Base-by-base conservation (phyloP, 2,888 invertebrate genomes). In the Rhogogaster chlorosoma region DNA sequence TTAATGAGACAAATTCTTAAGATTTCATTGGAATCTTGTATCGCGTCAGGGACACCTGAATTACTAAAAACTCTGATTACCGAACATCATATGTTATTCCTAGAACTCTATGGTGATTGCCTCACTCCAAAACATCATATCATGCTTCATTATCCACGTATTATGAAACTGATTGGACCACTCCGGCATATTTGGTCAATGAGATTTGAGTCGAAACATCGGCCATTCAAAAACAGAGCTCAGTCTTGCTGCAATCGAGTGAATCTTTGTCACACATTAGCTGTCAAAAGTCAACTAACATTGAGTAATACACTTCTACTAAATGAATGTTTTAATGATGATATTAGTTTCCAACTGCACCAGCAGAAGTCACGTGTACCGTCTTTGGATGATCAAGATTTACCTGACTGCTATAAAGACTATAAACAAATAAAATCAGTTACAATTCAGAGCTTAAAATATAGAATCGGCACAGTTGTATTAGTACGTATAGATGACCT, bases 51-150 rank as follows among this genome's bases (percentile, higher is more conserved):
- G 67, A 67, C 67, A 32, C 32, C 67, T 29, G 67, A 67, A 32
- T 67, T 32, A 67, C 67, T 67, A 12, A 15, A 67, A 32, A 67
- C 67, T 67, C 42, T 88, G 29, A 87, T 88, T 49, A 22, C 73
- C 12, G 86, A 87, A 73, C 87, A 88, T 67, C 85, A 88, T 80
- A 67, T n/a, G 29, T 53, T 87, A 64, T 86, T 86, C 61, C 57
- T 80, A 22, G 12, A 85, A 75, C 18, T 87, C 7, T 86, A 87
- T 29, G 84, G 84, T 36, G 84, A 80, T 26, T 45, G 78, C 42
- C 83, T 89, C n/a, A 87, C 86, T 67, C 86, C 87, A 6, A 89
- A 89, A 87, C 86, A 87, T 73, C 88, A 88, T 82, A 84, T 88
- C 36, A 49, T 89, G 32, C 36, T 86, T 7, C 88, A 89, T 84